Conservation (phyloP, 2,888 invertebrate species). For the Eupeodes latifasciatus region DNA sequence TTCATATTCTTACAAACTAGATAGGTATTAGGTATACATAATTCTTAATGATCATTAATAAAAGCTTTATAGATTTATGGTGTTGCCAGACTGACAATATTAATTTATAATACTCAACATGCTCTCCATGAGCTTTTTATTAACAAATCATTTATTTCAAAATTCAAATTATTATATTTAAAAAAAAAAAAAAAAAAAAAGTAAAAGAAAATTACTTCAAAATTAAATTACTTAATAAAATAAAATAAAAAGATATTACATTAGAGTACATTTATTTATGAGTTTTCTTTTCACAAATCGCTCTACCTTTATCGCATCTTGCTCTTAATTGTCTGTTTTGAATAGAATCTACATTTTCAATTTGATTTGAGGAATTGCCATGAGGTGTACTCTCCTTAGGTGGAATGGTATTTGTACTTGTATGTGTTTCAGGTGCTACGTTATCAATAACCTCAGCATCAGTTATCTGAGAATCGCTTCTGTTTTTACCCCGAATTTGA, state of each 20-base stretch:
- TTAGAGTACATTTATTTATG: too few species aligned
- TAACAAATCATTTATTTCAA: neutral
- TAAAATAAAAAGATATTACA: too few species aligned
- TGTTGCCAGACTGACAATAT: neutral
- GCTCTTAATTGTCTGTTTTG: neutral
- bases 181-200: too few species aligned
- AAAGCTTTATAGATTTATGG: neutral
- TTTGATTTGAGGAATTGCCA: too few species aligned
- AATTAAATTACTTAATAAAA: too few species aligned
- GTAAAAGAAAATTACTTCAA: too few species aligned
- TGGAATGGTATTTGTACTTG: neutral
- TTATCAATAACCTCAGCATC: neutral
- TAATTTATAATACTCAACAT: neutral
- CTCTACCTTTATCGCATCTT: slow-evolving; percentile 7
- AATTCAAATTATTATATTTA: neutral
- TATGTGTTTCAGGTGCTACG: neutral
- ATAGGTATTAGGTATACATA: too few species aligned
- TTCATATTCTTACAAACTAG: too few species aligned
- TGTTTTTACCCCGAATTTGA: slow-evolving; percentile 24
- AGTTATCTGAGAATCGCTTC: neutral
- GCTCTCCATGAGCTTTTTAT: slow-evolving; percentile 20
- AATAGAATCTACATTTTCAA: too few species aligned
- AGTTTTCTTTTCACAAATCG: slow-evolving; percentile 4
- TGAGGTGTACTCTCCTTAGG: neutral
- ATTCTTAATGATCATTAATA: too few species aligned